Base-by-base conservation (phyloP, 2,797 vertebrate species). In the Paratrypauchen microcephalus region DNA sequence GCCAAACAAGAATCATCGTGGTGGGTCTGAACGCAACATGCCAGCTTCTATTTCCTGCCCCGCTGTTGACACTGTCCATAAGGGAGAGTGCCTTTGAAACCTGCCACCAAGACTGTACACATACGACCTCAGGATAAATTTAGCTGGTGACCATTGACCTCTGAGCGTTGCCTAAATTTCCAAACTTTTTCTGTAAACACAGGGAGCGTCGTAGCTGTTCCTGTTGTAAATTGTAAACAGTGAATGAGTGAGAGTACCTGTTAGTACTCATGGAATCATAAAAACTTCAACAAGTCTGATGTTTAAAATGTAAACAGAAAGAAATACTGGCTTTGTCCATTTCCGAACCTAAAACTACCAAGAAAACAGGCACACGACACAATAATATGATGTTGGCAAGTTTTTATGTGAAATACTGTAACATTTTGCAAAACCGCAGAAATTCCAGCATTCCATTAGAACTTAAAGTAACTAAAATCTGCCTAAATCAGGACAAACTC, bases 21-120 rank as follows among this genome's bases (percentile, higher is more conserved):
- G 93, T 94, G 73, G 62, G 89, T 86, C 68, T 23, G 77, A 66
- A 67, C 11, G 15, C 39, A 3, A 56, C 23, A 56, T 50, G 21
- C 2, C 24, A 45, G 56, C 30, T 60, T 55, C 48, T 58, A 28
- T 63, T 71, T 78, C 28, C 19, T 19, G 1, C 11, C 41, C 13
- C 28, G 23, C 56, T 63, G 63, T 66, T 66, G 65, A 66, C 32
- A 55, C 19, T 66, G 11, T 39, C 52, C 50, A 41, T 56, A 55
- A 56, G 7, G 11, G 28, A 56, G 3, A 41, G 28, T 23, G 6
- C 2, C 65, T 39, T 66, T 66, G 65, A 55, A 66, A 21, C 9
- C 47, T 65, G 45, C 24, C 48, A 28, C 63, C 63, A 48, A 6
- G 23, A 60, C 60, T 30, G 4, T 39, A 21, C 59, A 18, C 55